Evolutionary conservation across 2,888 invertebrate species (phyloP).

Genomic region (Sesia apiformis): DNA sequence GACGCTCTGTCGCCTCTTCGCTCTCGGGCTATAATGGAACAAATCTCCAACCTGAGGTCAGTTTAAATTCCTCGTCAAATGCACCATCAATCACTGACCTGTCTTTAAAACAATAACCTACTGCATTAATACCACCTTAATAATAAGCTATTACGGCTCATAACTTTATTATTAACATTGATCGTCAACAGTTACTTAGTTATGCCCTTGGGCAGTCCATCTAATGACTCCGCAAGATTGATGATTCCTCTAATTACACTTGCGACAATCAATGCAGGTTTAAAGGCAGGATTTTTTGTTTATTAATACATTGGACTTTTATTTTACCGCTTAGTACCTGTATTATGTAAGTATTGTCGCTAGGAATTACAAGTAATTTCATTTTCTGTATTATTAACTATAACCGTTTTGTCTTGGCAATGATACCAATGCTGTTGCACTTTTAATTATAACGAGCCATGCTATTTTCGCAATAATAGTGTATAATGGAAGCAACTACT

Average conservation of each 20-base stretch:
- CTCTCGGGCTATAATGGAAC: no score
- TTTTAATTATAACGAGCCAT: no score
- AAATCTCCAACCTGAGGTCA: background rate
- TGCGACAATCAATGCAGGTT: conserved; percentile 61
- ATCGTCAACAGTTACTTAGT: conserved; percentile 63
- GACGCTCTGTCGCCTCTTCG: no score
- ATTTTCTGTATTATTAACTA: no score
- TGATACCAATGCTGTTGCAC: no score
- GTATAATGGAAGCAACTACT: no score
- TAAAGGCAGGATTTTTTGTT: conserved; percentile 38
- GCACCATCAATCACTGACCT: conserved; percentile 53
- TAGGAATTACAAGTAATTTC: no score
- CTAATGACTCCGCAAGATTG: conserved; percentile 64
- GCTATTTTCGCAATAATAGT: no score
- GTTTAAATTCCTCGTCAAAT: conserved; percentile 22
- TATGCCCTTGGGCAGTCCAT: conserved; percentile 56
- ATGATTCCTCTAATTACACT: conserved; percentile 66
- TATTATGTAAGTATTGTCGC: no score
- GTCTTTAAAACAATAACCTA: conserved; percentile 67
- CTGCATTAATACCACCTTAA: conserved; percentile 52
- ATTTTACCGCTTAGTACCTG: no score
- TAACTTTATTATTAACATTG: conserved; percentile 51
- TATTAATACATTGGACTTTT: conserved; percentile 12
- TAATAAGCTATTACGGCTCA: conserved; percentile 59
- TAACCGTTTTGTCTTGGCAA: no score